A percentile compares a stretch with the other conserved stretches of the same genome.
Conservation (phyloP, 2,797 vertebrate species). For the Sardinella longiceps region DNA sequence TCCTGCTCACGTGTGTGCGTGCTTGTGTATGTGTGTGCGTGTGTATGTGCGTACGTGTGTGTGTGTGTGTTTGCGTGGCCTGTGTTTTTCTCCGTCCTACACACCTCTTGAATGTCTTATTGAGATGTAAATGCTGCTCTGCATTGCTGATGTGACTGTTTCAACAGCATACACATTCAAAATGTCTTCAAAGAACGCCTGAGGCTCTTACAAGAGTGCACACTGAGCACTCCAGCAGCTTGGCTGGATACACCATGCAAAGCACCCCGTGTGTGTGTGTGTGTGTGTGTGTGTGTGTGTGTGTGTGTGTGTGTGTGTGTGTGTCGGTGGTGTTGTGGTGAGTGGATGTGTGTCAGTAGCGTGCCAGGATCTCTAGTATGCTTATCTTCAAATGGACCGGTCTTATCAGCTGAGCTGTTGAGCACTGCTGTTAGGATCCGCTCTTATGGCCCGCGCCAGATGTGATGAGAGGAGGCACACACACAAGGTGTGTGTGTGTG, state of each 20-base stretch:
- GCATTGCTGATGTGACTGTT: not conserved
- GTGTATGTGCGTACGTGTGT: not conserved
- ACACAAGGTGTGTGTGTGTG: not conserved
- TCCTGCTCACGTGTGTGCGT: not conserved
- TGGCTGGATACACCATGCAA: not conserved
- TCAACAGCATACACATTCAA: not conserved
- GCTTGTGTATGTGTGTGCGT: not conserved
- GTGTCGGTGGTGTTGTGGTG: not conserved
- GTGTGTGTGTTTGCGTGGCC: not conserved
- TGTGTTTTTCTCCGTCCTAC: not conserved
- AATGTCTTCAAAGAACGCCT: not conserved
- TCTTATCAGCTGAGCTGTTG: conserved; percentile 5
- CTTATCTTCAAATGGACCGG: conserved; percentile 3
- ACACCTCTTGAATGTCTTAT: not conserved
- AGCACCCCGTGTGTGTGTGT: not conserved
- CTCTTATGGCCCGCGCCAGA: not conserved
- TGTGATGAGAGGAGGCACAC: not conserved
- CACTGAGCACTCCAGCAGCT: not conserved
- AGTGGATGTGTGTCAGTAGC: not conserved
- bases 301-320: not conserved
- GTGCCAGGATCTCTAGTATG: not conserved
- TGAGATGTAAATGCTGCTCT: not conserved
- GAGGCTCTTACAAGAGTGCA: not conserved
- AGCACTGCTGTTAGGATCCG: not conserved
- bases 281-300: not conserved